phyloP scores from a whole-genome alignment of 1,140 invertebrate genomes.

The Brachystomella parvula region DNA sequence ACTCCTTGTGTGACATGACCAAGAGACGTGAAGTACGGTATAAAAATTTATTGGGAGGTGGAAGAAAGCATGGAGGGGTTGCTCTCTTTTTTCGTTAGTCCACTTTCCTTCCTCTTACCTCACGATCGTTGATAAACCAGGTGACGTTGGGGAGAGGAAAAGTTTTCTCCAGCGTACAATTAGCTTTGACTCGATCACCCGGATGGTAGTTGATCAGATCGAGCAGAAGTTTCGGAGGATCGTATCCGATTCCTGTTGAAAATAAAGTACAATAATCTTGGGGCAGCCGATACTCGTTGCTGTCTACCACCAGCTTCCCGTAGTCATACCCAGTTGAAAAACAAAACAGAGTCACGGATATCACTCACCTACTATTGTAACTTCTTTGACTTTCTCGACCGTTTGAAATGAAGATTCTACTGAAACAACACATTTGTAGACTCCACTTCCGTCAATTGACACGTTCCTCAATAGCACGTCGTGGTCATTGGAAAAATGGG shows the following conservation, averaged over 20 bases:
- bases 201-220: constrained; percentile 28
- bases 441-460: constrained; percentile 24
- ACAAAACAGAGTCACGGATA: neutral
- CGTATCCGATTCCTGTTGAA: constrained; percentile 32
- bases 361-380: constrained; percentile 34
- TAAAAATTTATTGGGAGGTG: too few species aligned
- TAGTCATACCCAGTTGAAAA: constrained; percentile 14
- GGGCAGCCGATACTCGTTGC: constrained; percentile 16
- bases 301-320: constrained; percentile 5
- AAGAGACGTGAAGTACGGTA: too few species aligned
- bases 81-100: too few species aligned
- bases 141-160: constrained; percentile 35
- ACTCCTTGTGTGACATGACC: too few species aligned
- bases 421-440: constrained; percentile 33
- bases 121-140: constrained; percentile 36
- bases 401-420: constrained; percentile 36
- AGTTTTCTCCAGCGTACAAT: constrained; percentile 34
- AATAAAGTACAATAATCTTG: constrained; percentile 13
- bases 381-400: constrained; percentile 23
- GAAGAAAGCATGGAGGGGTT: too few species aligned
- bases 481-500: constrained; percentile 28
- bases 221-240: constrained; percentile 28
- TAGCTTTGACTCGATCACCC: constrained; percentile 30
- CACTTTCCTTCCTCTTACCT: too few species aligned
- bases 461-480: constrained; percentile 29